Evolutionary conservation across 1,140 invertebrate genomes (phyloP).

Genomic region (Drosophila guanche): DNA sequence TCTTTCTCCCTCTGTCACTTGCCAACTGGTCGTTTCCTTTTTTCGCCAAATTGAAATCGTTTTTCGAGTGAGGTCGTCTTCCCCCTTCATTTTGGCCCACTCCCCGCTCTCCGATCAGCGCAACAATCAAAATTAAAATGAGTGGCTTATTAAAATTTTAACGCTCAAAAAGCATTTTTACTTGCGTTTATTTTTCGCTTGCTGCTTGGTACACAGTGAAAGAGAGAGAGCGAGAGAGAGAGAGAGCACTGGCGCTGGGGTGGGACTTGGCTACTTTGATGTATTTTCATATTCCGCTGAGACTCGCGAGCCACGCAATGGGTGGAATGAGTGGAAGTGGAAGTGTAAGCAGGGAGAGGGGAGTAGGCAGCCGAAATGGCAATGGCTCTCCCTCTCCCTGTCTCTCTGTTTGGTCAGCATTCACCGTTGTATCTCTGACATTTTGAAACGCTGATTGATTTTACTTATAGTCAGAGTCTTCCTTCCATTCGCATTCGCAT

Average conservation of each 20-base stretch:
- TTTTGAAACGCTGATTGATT: constrained; percentile 73
- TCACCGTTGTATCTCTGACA: constrained; percentile 43
- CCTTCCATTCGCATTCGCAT: background rate
- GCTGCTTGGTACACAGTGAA: constrained; percentile 7
- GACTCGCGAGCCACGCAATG: constrained; percentile 38
- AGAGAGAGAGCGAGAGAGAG: background rate
- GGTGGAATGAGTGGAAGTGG: background rate
- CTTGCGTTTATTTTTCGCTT: constrained; percentile 34
- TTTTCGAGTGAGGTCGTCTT: background rate
- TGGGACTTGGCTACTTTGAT: constrained; percentile 66
- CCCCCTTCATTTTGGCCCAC: constrained; percentile 2
- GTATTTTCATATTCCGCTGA: constrained; percentile 76
- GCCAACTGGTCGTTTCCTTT: background rate
- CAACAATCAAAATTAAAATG: constrained; percentile 83
- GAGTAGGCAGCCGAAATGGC: background rate
- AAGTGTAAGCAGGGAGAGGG: background rate
- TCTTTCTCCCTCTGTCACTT: too few species aligned
- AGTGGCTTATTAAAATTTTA: constrained; percentile 83
- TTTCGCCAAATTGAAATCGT: background rate
- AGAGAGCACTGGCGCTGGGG: background rate
- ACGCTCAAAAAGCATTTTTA: constrained; percentile 71
- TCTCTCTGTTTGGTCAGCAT: constrained; percentile 51
- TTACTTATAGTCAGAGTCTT: constrained; percentile 22
- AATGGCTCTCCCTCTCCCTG: too few species aligned
- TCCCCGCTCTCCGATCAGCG: constrained; percentile 6